A percentile compares a stretch with the other conserved stretches of the same genome.
These are phyloP conservation scores for Crotophaga sulcirostris DNA, from an alignment of 2,113 vertebrate species.

Conservation along the genomic window DNA sequence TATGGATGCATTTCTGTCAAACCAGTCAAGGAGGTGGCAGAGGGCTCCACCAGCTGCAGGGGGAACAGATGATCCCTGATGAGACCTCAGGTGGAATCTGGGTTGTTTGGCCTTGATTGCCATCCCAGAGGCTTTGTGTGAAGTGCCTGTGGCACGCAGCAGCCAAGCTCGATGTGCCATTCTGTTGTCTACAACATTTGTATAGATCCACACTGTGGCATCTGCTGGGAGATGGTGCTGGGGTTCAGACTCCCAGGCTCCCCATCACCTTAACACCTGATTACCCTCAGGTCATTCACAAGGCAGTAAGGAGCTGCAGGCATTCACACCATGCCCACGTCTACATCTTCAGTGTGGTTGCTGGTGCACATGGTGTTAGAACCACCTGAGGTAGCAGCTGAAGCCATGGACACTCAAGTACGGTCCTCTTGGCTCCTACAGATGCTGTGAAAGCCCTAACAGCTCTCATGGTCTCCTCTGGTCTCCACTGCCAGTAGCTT, in stretches of 20 bases:
- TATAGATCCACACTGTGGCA: rapidly evolving
- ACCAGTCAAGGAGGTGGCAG: not conserved
- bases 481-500: not conserved
- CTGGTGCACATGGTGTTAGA: rapidly evolving
- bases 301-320: not conserved
- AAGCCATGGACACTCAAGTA: not conserved
- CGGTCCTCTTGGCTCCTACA: not conserved
- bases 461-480: not conserved
- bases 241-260: not conserved
- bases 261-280: not conserved
- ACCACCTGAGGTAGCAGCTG: not conserved
- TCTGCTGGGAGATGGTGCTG: not conserved
- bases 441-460: not conserved
- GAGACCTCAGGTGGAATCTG: not conserved
- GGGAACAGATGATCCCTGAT: not conserved
- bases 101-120: not conserved
- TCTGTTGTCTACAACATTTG: not conserved
- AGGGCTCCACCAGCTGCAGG: not conserved
- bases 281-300: not conserved
- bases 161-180: rapidly evolving
- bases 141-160: rapidly evolving
- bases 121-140: not conserved
- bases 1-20: not conserved
- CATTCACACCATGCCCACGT: rapidly evolving
- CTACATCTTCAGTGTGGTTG: not conserved